phyloP scores from a whole-genome alignment of 2,113 vertebrate species.

The Hipposideros armiger region DNA sequence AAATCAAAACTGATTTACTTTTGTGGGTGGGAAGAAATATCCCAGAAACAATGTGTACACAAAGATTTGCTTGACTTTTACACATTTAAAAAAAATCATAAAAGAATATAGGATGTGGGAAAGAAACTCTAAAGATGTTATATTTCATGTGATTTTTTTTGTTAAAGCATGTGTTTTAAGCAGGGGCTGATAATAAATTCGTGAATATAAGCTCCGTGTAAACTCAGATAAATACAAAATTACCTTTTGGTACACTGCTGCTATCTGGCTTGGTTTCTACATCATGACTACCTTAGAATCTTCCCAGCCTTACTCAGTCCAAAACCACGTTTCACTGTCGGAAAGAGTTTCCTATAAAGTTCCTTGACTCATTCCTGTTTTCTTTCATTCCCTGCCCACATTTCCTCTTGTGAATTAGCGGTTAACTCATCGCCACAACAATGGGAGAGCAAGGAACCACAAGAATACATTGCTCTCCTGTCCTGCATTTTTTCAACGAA shows the following conservation, averaged over 20 bases:
- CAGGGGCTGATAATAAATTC: neutral
- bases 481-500: neutral
- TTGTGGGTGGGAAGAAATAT: neutral
- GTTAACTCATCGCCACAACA: neutral
- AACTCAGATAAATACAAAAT: neutral
- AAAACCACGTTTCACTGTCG: constrained; percentile 12
- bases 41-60: neutral
- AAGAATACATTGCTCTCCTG: neutral
- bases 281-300: neutral
- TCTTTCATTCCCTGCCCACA: constrained; percentile 27
- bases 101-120: neutral
- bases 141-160: neutral
- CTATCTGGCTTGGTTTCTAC: neutral
- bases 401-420: constrained; percentile 2
- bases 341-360: constrained; percentile 35
- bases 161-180: neutral
- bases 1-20: neutral
- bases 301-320: neutral
- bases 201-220: neutral
- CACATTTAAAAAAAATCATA: neutral
- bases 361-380: neutral
- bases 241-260: neutral
- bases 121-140: neutral
- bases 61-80: neutral
- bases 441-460: neutral